A percentile compares a stretch with the other conserved stretches of the same genome.
Evolutionary conservation across 2,113 vertebrate species (phyloP).

Genomic region (Fregata magnificens): DNA sequence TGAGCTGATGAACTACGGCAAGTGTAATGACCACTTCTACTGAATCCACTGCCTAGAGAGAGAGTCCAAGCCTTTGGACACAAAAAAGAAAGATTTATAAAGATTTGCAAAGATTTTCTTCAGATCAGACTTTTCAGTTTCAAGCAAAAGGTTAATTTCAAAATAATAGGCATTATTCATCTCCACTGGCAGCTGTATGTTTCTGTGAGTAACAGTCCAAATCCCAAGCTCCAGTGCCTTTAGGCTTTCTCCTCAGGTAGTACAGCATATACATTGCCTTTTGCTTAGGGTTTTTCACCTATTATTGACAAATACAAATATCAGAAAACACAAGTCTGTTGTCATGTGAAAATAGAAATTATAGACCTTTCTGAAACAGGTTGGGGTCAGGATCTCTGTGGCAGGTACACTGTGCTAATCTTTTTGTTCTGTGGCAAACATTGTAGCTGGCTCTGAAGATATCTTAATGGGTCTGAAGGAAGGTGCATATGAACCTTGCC

Average conservation of each 20-base stretch:
- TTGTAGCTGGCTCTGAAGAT: background rate
- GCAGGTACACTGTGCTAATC: background rate
- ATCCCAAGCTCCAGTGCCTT: background rate
- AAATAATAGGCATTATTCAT: background rate
- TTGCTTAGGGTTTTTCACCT: background rate
- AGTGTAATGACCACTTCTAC: background rate
- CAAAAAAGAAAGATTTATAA: background rate
- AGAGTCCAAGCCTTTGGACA: background rate
- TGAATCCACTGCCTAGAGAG: background rate
- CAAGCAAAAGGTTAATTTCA: background rate
- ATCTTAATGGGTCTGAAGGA: background rate
- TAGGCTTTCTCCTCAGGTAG: background rate
- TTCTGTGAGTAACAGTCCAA: background rate
- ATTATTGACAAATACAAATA: background rate
- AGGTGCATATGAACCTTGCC: background rate
- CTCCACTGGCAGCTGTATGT: background rate
- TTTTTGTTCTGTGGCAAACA: background rate
- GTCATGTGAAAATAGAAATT: background rate
- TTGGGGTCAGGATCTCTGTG: background rate
- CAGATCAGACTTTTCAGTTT: background rate
- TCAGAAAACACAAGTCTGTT: background rate
- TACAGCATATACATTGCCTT: background rate
- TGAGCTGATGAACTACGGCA: background rate
- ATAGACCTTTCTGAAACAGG: background rate
- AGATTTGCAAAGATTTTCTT: background rate